phyloP scores from a whole-genome alignment of 2,888 invertebrate genomes.

The Neoscelio sp. region DNA sequence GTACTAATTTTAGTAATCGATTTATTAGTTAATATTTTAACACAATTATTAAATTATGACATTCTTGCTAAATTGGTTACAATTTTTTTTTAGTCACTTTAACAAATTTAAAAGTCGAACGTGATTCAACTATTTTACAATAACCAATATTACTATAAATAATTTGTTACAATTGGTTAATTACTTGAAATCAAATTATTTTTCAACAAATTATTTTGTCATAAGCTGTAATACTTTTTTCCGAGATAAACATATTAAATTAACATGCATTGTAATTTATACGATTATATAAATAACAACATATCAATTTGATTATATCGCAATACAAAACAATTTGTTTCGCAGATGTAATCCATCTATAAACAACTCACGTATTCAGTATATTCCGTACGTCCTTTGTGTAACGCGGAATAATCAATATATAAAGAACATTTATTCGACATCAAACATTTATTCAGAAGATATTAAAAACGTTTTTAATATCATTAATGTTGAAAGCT shows the following conservation, averaged over 20 bases:
- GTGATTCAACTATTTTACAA: no score
- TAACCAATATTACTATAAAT: no score
- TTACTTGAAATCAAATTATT: no score
- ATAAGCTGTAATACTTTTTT: slow-evolving; percentile 6
- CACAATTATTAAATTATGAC: no score
- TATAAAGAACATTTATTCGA: slow-evolving; percentile 44
- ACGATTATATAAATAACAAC: slow-evolving; percentile 29
- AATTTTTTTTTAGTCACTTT: no score
- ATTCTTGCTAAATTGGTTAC: no score
- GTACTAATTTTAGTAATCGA: no score
- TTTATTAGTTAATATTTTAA: no score
- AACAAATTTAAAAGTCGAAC: no score
- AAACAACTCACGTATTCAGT: slow-evolving; percentile 43
- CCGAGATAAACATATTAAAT: slow-evolving; percentile 5
- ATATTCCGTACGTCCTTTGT: slow-evolving; percentile 42
- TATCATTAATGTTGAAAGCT: no score
- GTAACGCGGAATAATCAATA: slow-evolving; percentile 51
- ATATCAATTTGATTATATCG: slow-evolving; percentile 35
- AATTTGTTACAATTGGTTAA: no score
- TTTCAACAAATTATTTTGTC: no score
- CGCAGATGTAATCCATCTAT: slow-evolving; percentile 43
- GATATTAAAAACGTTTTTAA: slow-evolving; percentile 34
- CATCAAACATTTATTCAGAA: slow-evolving; percentile 38
- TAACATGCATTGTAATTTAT: slow-evolving; percentile 25
- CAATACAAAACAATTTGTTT: slow-evolving; percentile 43